Evolutionary conservation across 2,888 invertebrate species (phyloP).

Genomic region (Callosobruchus maculatus): DNA sequence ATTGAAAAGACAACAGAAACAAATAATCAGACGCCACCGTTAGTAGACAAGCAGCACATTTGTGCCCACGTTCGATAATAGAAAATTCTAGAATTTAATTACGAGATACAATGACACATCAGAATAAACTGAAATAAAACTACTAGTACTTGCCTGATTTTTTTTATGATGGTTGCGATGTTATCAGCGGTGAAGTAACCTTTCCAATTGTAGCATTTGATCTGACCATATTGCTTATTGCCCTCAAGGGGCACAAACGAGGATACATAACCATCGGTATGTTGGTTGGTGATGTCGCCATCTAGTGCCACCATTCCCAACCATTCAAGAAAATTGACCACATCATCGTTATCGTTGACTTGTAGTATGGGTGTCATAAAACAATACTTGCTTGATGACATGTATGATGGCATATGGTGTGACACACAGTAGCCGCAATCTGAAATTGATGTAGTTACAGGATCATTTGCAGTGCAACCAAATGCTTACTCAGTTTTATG

Average conservation of each 20-base stretch:
- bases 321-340: slow-evolving; percentile 54
- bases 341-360: slow-evolving; percentile 30
- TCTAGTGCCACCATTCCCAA: slow-evolving; percentile 52
- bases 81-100: too few species aligned
- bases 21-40: too few species aligned
- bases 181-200: slow-evolving; percentile 52
- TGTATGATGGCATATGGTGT: slow-evolving; percentile 47
- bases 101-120: too few species aligned
- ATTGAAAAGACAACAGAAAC: too few species aligned
- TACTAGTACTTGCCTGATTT: slow-evolving; percentile 9
- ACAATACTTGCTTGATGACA: slow-evolving; percentile 40
- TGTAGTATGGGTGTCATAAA: slow-evolving; percentile 45
- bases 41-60: too few species aligned
- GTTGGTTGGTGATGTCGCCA: slow-evolving; percentile 42
- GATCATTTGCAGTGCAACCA: too few species aligned
- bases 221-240: slow-evolving; percentile 38
- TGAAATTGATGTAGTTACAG: too few species aligned
- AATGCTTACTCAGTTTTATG: too few species aligned
- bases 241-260: slow-evolving; percentile 47
- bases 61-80: too few species aligned
- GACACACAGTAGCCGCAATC: slow-evolving; percentile 48
- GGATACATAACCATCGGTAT: slow-evolving; percentile 38
- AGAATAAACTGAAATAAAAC: background rate
- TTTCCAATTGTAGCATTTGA: slow-evolving; percentile 48
- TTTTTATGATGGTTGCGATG: slow-evolving; percentile 38